These are phyloP conservation scores for Callopanchax toddi DNA, from an alignment of 2,113 vertebrate species.

Conservation along the genomic window DNA sequence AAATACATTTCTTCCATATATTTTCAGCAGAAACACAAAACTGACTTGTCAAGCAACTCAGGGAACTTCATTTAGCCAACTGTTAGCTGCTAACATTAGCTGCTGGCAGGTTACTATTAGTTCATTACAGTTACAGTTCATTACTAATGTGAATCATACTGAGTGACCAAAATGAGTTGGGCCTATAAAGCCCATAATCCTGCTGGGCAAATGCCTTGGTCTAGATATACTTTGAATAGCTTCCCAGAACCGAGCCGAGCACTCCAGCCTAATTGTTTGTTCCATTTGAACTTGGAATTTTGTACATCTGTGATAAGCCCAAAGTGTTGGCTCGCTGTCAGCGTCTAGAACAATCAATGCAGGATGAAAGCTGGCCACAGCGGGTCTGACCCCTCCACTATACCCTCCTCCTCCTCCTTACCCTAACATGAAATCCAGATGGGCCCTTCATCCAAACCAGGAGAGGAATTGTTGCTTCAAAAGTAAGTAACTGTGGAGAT, in stretches of 20 bases:
- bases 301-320: background rate
- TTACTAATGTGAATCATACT: background rate
- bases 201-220: slow-evolving; percentile 1
- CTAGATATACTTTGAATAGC: background rate
- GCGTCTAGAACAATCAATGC: slow-evolving; percentile 26
- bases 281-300: background rate
- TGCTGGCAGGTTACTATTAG: background rate
- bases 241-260: background rate
- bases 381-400: slow-evolving; percentile 27
- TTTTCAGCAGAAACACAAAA: no score
- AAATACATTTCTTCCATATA: background rate
- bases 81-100: no score
- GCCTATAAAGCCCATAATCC: background rate
- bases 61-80: no score
- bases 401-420: slow-evolving; percentile 18
- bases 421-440: slow-evolving; percentile 73
- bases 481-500: slow-evolving; percentile 41
- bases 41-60: no score
- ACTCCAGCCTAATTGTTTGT: background rate
- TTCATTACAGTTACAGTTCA: background rate
- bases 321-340: slow-evolving; percentile 4
- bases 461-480: slow-evolving; percentile 15
- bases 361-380: slow-evolving; percentile 69
- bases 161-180: background rate
- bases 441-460: slow-evolving; percentile 52